Evolutionary conservation across 2,113 vertebrate species (phyloP).

Genomic region (Onychostruthus taczanowskii): DNA sequence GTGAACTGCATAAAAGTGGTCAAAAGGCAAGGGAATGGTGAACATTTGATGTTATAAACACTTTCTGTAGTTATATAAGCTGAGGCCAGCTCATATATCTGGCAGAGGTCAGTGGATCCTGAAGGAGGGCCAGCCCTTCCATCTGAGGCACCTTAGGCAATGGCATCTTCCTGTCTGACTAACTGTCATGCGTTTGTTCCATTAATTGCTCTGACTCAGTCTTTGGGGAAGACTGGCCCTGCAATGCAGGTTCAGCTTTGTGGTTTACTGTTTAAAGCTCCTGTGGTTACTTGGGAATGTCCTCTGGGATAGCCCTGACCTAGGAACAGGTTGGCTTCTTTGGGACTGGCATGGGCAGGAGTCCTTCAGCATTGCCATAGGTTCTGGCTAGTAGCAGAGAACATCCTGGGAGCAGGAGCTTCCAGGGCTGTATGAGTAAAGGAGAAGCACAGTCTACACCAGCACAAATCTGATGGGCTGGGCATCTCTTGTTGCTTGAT

Average conservation of each 20-base stretch:
- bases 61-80: conserved; percentile 55
- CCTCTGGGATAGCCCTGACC: not conserved
- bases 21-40: not conserved
- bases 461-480: not conserved
- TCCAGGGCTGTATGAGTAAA: not conserved
- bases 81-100: conserved; percentile 61
- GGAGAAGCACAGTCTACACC: not conserved
- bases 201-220: conserved; percentile 39
- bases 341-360: not conserved
- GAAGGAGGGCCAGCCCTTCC: conserved; percentile 53
- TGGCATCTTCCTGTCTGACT: conserved; percentile 62
- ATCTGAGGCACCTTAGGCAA: conserved; percentile 43
- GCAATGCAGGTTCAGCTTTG: conserved; percentile 12
- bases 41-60: conserved; percentile 55
- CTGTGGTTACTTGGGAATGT: not conserved
- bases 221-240: conserved; percentile 20
- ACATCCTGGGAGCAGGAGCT: not conserved
- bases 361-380: not conserved
- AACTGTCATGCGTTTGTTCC: conserved; percentile 42
- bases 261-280: not conserved
- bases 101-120: conserved; percentile 45
- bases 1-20: conserved; percentile 13
- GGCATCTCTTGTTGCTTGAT: not conserved
- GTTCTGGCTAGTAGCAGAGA: not conserved
- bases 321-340: not conserved